Evolutionary conservation across 2,797 vertebrate genomes (phyloP).

Genomic region (Xenentodon cancila): DNA sequence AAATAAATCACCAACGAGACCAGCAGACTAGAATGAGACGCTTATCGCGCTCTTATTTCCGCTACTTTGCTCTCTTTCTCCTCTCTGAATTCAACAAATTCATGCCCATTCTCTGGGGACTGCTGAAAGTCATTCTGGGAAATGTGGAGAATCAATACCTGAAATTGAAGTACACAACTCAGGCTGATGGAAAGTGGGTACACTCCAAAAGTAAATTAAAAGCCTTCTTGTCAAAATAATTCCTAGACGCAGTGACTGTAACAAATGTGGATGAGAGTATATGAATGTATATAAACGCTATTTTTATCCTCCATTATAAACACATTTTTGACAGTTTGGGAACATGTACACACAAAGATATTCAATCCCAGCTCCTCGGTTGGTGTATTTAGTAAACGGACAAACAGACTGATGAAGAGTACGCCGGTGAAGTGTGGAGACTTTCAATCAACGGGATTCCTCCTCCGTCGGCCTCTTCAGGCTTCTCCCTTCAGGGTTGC

Average conservation of each 20-base stretch:
- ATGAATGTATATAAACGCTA: neutral
- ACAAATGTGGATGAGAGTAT: conserved; percentile 28
- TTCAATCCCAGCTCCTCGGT: conserved; percentile 44
- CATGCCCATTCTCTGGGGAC: conserved; percentile 24
- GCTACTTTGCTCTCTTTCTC: conserved; percentile 10
- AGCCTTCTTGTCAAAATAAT: conserved; percentile 51
- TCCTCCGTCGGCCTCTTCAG: no score
- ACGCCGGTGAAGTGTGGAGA: conserved; percentile 41
- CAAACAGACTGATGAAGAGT: conserved; percentile 24
- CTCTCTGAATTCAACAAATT: conserved; percentile 40
- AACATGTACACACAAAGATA: conserved; percentile 32
- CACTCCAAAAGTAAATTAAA: conserved; percentile 52
- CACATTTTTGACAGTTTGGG: conserved; percentile 25
- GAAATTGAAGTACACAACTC: conserved; percentile 57
- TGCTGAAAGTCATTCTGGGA: conserved; percentile 54
- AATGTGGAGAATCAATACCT: conserved; percentile 62
- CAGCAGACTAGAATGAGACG: conserved; percentile 4
- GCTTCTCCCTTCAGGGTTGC: no score
- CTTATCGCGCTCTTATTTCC: conserved; percentile 31
- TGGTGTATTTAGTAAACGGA: conserved; percentile 45
- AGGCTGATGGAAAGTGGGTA: conserved; percentile 37
- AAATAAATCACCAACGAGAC: conserved; percentile 23
- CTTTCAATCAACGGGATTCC: conserved; percentile 21
- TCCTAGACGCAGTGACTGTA: conserved; percentile 20
- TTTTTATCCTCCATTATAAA: conserved; percentile 30